Percentiles rank a stretch among this genome's conserved stretches.
These are phyloP conservation scores for Cotesia congregata DNA, from an alignment of 2,888 invertebrate species.

Conservation along the genomic window DNA sequence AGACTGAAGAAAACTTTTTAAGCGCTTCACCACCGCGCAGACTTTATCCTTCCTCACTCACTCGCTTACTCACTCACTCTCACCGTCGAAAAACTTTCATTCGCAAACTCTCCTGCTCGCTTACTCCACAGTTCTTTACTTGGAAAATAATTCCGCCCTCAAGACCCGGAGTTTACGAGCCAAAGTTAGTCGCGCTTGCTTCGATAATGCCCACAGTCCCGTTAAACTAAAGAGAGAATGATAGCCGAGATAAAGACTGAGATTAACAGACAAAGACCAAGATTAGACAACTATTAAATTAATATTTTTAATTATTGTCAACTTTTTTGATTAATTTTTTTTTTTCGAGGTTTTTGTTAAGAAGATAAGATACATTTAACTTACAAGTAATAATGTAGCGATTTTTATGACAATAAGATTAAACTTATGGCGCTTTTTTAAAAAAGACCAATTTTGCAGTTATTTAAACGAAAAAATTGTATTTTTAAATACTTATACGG, in stretches of 20 bases:
- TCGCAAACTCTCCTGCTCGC: constrained; percentile 4
- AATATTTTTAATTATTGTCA: background rate
- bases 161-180: constrained; percentile 62
- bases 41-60: constrained; percentile 28
- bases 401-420: too few species aligned
- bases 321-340: too few species aligned
- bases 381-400: too few species aligned
- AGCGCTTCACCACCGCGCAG: constrained; percentile 59
- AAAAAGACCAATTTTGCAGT: too few species aligned
- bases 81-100: background rate
- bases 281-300: background rate
- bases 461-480: too few species aligned
- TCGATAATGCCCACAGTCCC: constrained; percentile 23
- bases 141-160: constrained; percentile 61
- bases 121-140: constrained; percentile 32
- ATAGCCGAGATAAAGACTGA: background rate
- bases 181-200: constrained; percentile 56
- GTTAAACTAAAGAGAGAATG: constrained; percentile 7
- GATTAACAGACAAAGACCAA: constrained; percentile 2
- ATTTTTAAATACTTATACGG: too few species aligned
- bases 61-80: background rate
- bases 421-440: too few species aligned
- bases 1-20: constrained; percentile 58
- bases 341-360: too few species aligned
- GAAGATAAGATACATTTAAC: too few species aligned